phyloP scores from a whole-genome alignment of 2,113 vertebrate species.

The Protobothrops flavoviridis region DNA sequence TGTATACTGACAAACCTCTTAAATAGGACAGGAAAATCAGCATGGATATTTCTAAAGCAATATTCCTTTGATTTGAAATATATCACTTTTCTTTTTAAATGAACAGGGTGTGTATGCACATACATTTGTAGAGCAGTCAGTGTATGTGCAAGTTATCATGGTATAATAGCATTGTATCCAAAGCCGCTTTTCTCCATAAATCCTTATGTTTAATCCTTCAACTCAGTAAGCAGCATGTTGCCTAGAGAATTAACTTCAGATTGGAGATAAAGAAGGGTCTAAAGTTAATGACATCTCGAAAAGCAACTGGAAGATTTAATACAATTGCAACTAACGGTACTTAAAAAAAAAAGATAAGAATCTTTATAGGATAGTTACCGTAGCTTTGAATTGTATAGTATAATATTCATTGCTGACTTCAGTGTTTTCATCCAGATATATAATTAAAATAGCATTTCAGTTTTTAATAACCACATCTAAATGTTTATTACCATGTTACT shows the following conservation, averaged over 20 bases:
- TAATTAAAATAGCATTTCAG: not conserved
- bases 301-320: constrained; percentile 61
- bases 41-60: constrained; percentile 52
- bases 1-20: not conserved
- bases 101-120: constrained; percentile 66
- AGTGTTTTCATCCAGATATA: not conserved
- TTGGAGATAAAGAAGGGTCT: constrained; percentile 72
- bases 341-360: constrained; percentile 43
- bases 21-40: constrained; percentile 42
- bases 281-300: constrained; percentile 74
- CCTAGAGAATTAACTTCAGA: constrained; percentile 79
- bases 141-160: constrained; percentile 78
- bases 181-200: constrained; percentile 82
- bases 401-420: not conserved
- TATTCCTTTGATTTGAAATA: constrained; percentile 63
- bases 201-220: constrained; percentile 78
- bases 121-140: constrained; percentile 67
- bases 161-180: constrained; percentile 77
- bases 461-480: not conserved
- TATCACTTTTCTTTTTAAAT: constrained; percentile 71
- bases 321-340: constrained; percentile 49
- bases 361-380: constrained; percentile 45
- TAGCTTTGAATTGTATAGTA: constrained; percentile 25
- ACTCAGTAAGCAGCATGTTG: constrained; percentile 71
- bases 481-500: not conserved